Evolutionary conservation across 2,113 vertebrate species (phyloP).

Genomic region (Illadopsis cleaveri): DNA sequence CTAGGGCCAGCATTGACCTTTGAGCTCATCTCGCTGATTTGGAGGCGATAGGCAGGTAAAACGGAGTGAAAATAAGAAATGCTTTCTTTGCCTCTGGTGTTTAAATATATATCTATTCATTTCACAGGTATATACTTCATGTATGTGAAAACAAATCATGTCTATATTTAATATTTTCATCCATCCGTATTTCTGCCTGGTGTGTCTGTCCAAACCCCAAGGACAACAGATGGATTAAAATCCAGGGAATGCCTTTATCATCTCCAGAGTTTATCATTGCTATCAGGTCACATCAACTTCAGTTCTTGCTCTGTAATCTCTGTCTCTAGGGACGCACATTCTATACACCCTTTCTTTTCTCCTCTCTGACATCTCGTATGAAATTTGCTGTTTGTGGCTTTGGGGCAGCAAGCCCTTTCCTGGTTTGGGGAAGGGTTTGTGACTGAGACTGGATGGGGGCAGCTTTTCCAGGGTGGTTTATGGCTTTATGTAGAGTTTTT

Average conservation of each 20-base stretch:
- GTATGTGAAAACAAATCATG: background rate
- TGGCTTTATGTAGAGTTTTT: background rate
- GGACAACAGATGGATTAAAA: background rate
- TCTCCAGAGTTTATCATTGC: background rate
- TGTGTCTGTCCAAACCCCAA: background rate
- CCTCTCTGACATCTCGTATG: background rate
- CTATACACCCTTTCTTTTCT: background rate
- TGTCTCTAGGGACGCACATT: background rate
- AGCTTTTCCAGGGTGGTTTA: background rate
- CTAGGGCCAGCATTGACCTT: background rate
- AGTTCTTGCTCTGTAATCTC: background rate
- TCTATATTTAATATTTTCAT: background rate
- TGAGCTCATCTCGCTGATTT: background rate
- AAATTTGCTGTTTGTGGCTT: background rate
- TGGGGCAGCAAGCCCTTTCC: background rate
- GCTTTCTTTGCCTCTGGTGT: background rate
- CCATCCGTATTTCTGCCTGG: accelerated
- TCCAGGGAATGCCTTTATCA: background rate
- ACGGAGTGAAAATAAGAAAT: background rate
- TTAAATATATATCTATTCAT: background rate
- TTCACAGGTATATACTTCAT: background rate
- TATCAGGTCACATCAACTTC: background rate
- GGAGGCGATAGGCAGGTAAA: background rate
- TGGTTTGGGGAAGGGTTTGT: background rate
- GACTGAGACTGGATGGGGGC: background rate